phyloP scores from a whole-genome alignment of 2,888 invertebrate species.

The Oligia fasciuncula region DNA sequence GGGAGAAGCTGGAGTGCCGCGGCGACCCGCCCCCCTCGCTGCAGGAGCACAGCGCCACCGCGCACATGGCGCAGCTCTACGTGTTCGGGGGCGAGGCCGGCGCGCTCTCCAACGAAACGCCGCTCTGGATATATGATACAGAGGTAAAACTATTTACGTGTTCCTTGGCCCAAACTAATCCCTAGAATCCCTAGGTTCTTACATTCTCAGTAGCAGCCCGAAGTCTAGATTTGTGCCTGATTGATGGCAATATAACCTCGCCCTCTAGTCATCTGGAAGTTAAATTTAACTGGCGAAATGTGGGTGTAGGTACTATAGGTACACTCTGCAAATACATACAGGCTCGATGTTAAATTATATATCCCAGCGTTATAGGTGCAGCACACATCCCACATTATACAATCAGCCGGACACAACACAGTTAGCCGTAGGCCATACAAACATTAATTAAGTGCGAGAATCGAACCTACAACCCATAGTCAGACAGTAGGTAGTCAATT shows the following conservation, averaged over 20 bases:
- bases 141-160: slow-evolving; percentile 85
- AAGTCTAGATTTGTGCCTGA: no score
- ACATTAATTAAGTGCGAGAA: background rate
- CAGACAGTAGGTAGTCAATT: background rate
- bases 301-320: background rate
- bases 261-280: background rate
- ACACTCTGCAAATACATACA: background rate
- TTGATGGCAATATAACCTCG: background rate
- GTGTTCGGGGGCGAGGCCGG: slow-evolving; percentile 97
- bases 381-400: background rate
- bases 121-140: slow-evolving; percentile 95
- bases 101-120: slow-evolving; percentile 94
- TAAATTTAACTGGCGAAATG: background rate
- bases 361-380: background rate
- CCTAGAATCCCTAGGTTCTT: background rate
- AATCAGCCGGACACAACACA: background rate
- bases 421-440: background rate
- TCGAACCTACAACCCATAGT: background rate
- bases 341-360: background rate
- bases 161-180: background rate
- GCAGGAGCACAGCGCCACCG: slow-evolving; percentile 95
- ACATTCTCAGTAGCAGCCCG: background rate
- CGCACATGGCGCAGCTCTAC: slow-evolving; percentile 93
- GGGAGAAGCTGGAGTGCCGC: slow-evolving; percentile 93
- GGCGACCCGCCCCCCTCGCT: slow-evolving; percentile 94